A percentile compares a stretch with the other conserved stretches of the same genome.
Evolutionary conservation across 1,140 invertebrate species (phyloP).

Genomic region (Eumaeus atala): DNA sequence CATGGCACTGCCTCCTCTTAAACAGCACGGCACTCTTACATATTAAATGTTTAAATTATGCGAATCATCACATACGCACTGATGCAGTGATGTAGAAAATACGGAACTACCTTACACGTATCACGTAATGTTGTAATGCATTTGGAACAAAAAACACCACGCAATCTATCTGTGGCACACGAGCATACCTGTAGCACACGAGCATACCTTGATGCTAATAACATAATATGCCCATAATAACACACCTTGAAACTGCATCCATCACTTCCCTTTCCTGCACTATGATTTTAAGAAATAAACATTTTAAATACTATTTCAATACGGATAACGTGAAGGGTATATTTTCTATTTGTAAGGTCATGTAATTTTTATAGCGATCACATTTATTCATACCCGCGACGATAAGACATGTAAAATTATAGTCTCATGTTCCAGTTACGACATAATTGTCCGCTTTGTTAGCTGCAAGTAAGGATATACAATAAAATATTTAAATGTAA

Average conservation of each 20-base stretch:
- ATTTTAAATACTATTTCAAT: constrained; percentile 26
- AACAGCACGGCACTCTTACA: too few relatives aligned
- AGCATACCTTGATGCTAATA: constrained; percentile 8
- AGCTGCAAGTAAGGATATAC: too few relatives aligned
- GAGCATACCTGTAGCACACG: not conserved
- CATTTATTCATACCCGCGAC: constrained; percentile 27
- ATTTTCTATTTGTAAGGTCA: constrained; percentile 38
- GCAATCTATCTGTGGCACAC: not conserved
- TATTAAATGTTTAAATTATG: too few relatives aligned
- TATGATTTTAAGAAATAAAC: constrained; percentile 39
- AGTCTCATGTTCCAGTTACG: constrained; percentile 12
- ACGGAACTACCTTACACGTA: too few relatives aligned
- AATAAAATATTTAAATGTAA: too few relatives aligned
- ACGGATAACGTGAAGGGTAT: constrained; percentile 35
- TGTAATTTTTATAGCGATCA: constrained; percentile 21
- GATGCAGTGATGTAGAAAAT: too few relatives aligned
- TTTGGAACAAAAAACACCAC: too few relatives aligned
- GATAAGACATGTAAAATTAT: constrained; percentile 22
- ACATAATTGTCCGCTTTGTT: not conserved
- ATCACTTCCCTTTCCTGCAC: constrained; percentile 56
- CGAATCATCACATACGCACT: too few relatives aligned
- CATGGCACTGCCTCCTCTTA: too few relatives aligned
- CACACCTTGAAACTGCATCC: constrained; percentile 41
- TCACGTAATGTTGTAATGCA: too few relatives aligned
- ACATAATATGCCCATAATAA: constrained; percentile 24